These are phyloP conservation scores for Grantiella picta DNA, from an alignment of 2,113 vertebrate species.

Conservation along the genomic window DNA sequence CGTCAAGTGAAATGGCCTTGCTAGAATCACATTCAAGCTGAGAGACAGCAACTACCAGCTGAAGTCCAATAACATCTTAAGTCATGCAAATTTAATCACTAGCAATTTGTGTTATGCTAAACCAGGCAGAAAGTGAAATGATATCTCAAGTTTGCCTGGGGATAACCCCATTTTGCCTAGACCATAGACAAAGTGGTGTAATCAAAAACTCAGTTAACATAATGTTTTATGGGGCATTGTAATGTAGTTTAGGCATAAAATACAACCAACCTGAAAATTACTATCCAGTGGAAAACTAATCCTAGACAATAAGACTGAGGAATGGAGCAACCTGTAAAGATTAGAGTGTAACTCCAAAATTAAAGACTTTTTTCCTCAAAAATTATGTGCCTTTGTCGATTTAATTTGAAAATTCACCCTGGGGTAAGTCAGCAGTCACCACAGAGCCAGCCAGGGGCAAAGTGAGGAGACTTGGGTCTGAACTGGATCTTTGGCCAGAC, in stretches of 20 bases:
- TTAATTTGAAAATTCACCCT: not conserved
- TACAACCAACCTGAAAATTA: conserved; percentile 39
- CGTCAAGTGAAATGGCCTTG: not conserved
- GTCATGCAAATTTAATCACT: conserved; percentile 56
- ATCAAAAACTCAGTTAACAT: conserved; percentile 50
- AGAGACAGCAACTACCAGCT: conserved; percentile 48
- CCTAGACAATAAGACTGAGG: not conserved
- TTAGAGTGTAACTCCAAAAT: not conserved
- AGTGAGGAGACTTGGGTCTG: not conserved
- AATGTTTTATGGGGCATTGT: conserved; percentile 28
- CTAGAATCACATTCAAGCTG: conserved; percentile 48
- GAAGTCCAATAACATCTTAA: conserved; percentile 61
- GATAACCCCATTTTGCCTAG: conserved; percentile 37
- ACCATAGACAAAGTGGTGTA: conserved; percentile 24
- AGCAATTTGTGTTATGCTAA: conserved; percentile 51
- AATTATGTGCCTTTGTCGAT: not conserved
- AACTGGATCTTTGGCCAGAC: not conserved
- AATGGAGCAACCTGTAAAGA: not conserved
- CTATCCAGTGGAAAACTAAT: not conserved
- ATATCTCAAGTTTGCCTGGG: conserved; percentile 37
- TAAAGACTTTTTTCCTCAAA: not conserved
- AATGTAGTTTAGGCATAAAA: conserved; percentile 47
- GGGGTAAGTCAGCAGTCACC: not conserved
- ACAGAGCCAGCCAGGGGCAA: not conserved
- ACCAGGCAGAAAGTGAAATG: conserved; percentile 56